Evolutionary conservation across 2,888 invertebrate species (phyloP).

Genomic region (Trilocha varians): DNA sequence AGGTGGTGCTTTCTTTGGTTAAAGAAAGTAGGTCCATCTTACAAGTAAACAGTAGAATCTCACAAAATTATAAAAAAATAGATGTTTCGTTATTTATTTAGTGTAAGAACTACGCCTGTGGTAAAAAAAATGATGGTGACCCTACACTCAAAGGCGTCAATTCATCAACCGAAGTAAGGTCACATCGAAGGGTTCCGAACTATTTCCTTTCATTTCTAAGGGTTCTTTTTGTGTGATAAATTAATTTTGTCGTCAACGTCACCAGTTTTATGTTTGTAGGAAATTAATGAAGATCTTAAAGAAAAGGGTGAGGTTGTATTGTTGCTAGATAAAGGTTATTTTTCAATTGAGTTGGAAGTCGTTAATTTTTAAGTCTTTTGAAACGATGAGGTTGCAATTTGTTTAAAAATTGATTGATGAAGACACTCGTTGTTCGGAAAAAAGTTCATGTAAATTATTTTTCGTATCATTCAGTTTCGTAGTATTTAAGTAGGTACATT

Average conservation of each 20-base stretch:
- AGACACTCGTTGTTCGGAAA: too few species aligned
- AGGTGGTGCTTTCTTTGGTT: too few species aligned
- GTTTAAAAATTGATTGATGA: too few species aligned
- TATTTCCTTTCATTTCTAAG: constrained; percentile 42
- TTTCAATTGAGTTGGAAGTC: background rate
- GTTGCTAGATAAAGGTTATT: background rate
- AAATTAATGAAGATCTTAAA: constrained; percentile 19
- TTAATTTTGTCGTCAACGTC: constrained; percentile 45
- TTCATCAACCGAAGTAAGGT: constrained; percentile 50
- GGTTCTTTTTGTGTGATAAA: constrained; percentile 52
- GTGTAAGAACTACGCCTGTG: too few species aligned
- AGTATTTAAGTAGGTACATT: too few species aligned
- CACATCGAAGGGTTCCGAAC: constrained; percentile 34
- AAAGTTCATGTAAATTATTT: too few species aligned
- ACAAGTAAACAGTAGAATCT: too few species aligned
- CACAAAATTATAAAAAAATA: too few species aligned
- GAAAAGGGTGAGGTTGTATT: constrained; percentile 2
- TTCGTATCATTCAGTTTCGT: too few species aligned
- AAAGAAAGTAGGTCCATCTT: too few species aligned
- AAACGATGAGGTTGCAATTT: background rate
- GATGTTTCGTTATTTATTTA: too few species aligned
- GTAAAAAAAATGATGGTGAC: constrained; percentile 11
- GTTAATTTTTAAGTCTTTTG: background rate
- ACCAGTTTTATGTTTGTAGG: constrained; percentile 18
- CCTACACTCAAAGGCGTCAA: constrained; percentile 36